A percentile compares a stretch with the other conserved stretches of the same genome.
phyloP scores from a whole-genome alignment of 2,797 vertebrate species.

The Perodicticus potto region DNA sequence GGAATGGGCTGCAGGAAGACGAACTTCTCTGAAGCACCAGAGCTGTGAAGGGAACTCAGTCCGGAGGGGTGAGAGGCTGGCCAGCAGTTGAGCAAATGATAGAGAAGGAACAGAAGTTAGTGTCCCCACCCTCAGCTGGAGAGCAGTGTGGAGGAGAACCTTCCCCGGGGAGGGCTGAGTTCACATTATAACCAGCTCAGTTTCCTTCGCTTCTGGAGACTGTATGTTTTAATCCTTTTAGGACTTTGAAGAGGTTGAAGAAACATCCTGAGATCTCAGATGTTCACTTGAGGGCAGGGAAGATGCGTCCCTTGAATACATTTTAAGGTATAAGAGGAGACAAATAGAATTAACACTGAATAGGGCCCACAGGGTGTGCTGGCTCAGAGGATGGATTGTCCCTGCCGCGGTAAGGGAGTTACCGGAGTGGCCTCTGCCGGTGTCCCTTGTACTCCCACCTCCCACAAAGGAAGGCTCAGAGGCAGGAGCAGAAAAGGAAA shows the following conservation, averaged over 20 bases:
- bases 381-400: background rate
- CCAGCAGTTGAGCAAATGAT: background rate
- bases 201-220: background rate
- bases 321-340: background rate
- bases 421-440: background rate
- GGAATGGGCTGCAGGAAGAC: background rate
- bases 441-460: background rate
- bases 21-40: background rate
- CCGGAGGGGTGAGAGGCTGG: background rate
- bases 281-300: background rate
- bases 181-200: background rate
- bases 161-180: background rate
- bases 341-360: background rate
- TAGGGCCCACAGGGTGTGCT: background rate
- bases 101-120: background rate
- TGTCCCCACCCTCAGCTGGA: too few species aligned
- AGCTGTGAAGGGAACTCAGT: background rate
- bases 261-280: background rate
- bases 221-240: background rate
- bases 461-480: background rate
- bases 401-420: background rate
- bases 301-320: background rate
- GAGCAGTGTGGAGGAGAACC: fast-evolving
- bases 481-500: background rate
- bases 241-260: background rate